These are phyloP conservation scores for Heliconius nattereri DNA, from an alignment of 1,140 invertebrate genomes.

Conservation along the genomic window DNA sequence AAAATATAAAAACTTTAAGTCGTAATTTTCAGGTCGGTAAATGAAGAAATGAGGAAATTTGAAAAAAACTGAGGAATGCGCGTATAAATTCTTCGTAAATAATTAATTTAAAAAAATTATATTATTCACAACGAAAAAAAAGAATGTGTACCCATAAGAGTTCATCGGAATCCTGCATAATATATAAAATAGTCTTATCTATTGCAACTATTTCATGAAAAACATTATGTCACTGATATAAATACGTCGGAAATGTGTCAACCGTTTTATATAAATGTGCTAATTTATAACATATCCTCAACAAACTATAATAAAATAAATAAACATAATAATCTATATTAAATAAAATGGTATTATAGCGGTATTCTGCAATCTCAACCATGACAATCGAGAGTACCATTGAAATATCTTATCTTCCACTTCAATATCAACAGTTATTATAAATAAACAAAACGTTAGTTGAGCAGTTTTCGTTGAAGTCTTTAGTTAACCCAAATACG, in stretches of 20 bases:
- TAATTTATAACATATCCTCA: neutral
- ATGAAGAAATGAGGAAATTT: no score
- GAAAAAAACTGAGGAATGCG: neutral
- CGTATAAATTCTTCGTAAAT: neutral
- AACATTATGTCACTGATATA: constrained; percentile 17
- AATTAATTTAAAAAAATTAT: neutral
- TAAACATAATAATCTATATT: neutral
- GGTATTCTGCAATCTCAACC: neutral
- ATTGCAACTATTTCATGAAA: constrained; percentile 5
- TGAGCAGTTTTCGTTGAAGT: constrained; percentile 52
- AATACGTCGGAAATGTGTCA: constrained; percentile 12
- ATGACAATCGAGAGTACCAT: neutral
- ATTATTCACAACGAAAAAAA: neutral
- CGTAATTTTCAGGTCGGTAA: neutral
- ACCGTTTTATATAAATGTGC: neutral
- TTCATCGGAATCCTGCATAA: neutral
- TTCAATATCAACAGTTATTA: constrained; percentile 18
- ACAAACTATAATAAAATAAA: neutral
- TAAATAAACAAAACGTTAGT: constrained; percentile 15
- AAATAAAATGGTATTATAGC: neutral
- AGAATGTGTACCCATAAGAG: neutral
- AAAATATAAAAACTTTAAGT: neutral
- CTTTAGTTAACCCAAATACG: constrained; percentile 61
- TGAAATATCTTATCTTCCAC: constrained; percentile 10
- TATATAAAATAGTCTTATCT: neutral